Evolutionary conservation across 2,888 invertebrate genomes (phyloP).

Genomic region (Chironomus tentans): DNA sequence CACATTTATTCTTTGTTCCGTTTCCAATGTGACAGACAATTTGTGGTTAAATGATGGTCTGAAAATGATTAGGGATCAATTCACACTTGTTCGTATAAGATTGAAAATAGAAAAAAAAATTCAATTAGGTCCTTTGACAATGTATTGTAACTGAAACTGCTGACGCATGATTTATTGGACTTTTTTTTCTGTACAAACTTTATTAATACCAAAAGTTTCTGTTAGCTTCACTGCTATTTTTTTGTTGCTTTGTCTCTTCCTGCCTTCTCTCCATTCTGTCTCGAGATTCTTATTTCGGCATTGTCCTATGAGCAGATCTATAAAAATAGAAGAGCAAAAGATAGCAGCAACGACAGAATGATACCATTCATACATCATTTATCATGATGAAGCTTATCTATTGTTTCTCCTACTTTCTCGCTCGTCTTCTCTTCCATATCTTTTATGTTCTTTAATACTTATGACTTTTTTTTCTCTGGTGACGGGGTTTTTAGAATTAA

Average conservation of each 20-base stretch:
- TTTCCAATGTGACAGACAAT: too few relatives aligned
- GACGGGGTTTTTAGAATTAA: too few relatives aligned
- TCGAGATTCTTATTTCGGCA: not conserved
- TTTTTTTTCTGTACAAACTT: not conserved
- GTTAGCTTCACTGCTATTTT: not conserved
- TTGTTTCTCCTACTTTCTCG: not conserved
- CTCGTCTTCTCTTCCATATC: not conserved
- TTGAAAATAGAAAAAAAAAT: not conserved
- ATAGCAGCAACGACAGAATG: not conserved
- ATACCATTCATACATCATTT: slow-evolving; percentile 3
- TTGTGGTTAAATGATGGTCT: too few relatives aligned
- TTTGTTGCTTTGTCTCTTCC: too few relatives aligned
- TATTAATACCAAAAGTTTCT: slow-evolving; percentile 18
- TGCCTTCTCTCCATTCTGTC: too few relatives aligned
- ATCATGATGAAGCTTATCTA: slow-evolving; percentile 6
- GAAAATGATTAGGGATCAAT: too few relatives aligned
- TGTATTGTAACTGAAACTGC: not conserved
- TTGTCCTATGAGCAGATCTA: too few relatives aligned
- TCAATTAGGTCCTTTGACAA: not conserved
- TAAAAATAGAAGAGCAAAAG: not conserved
- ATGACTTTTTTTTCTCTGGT: too few relatives aligned
- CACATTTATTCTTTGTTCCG: too few relatives aligned
- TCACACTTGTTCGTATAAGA: too few relatives aligned
- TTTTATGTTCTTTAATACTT: too few relatives aligned
- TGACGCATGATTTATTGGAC: slow-evolving; percentile 15